Conservation (phyloP, 2,113 vertebrate genomes). For the Sphyrna mokarran region DNA sequence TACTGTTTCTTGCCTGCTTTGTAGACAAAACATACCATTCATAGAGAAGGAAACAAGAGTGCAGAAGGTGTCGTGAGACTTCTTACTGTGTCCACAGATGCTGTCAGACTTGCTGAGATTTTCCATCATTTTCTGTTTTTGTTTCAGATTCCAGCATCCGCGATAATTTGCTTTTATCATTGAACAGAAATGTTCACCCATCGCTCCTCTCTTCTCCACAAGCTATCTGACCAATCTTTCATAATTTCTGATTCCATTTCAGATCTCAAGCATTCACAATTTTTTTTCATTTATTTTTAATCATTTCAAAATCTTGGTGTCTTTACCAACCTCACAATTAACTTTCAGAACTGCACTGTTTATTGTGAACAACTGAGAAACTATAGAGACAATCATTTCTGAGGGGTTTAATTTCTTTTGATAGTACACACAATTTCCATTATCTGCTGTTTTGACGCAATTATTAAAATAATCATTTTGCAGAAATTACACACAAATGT, state of each 20-base stretch:
- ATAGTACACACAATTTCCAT: background rate
- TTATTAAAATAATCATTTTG: constrained; percentile 20
- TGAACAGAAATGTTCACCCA: background rate
- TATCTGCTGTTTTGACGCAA: background rate
- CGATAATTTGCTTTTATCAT: background rate
- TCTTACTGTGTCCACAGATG: too few species aligned
- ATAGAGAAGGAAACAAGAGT: too few species aligned
- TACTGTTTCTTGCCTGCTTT: too few species aligned
- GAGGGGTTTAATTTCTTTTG: constrained; percentile 8
- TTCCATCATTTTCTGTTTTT: too few species aligned
- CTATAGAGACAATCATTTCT: background rate
- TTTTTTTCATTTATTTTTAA: background rate
- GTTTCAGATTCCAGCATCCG: too few species aligned
- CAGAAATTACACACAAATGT: background rate
- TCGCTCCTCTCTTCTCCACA: background rate
- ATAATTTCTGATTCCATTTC: background rate
- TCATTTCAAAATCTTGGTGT: too few species aligned
- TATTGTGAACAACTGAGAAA: background rate
- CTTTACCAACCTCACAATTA: background rate
- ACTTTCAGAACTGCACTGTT: background rate
- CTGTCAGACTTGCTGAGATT: too few species aligned
- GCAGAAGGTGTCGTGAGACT: too few species aligned
- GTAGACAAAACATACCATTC: too few species aligned
- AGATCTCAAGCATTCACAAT: background rate
- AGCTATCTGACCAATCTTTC: background rate